These are phyloP conservation scores for Sarcophaga bullata DNA, from an alignment of 1,140 invertebrate species.

Conservation along the genomic window DNA sequence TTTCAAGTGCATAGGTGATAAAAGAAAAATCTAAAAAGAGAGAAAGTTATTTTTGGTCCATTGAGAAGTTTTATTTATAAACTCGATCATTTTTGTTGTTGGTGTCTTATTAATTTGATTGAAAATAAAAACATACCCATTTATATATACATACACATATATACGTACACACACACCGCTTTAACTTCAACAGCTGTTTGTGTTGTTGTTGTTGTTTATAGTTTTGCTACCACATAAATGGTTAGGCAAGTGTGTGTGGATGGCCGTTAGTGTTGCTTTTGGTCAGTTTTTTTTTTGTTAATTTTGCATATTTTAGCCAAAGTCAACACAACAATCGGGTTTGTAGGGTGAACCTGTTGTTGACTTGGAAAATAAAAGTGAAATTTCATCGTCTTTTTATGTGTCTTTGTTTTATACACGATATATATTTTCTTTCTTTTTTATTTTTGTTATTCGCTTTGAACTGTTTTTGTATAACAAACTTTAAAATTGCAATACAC, in stretches of 20 bases:
- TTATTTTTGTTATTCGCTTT: background rate
- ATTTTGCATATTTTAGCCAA: background rate
- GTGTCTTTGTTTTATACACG: background rate
- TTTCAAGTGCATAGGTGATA: no score
- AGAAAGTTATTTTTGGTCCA: conserved; percentile 21
- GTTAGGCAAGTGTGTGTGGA: no score
- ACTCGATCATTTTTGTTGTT: background rate
- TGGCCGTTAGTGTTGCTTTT: background rate
- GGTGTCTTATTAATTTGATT: background rate
- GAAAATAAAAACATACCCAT: background rate
- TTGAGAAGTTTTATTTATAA: background rate
- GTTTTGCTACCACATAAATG: background rate
- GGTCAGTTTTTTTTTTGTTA: conserved; percentile 15
- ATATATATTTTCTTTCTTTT: no score
- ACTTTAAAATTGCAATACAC: background rate
- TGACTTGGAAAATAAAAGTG: conserved; percentile 21
- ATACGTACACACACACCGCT: background rate
- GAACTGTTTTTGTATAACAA: no score
- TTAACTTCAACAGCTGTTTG: conserved; percentile 1
- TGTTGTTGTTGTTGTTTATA: conserved; percentile 12
- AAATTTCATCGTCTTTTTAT: conserved; percentile 30
- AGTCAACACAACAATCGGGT: conserved; percentile 21
- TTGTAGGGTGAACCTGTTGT: conserved; percentile 15
- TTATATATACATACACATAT: background rate
- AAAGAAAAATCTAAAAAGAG: background rate